phyloP scores from a whole-genome alignment of 2,888 invertebrate species.

The Lamellibrachia satsuma region DNA sequence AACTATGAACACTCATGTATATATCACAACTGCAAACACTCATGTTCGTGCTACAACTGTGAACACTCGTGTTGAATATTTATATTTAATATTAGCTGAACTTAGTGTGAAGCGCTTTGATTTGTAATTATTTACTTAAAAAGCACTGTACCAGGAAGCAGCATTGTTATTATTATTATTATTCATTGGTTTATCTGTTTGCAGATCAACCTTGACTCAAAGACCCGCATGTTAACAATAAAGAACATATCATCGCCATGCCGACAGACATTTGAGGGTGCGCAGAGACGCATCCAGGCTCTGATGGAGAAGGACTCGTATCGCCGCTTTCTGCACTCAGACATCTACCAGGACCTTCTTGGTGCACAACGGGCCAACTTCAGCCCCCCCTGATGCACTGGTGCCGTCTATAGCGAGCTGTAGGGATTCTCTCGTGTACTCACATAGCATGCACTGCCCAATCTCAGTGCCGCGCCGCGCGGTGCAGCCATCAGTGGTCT shows the following conservation, averaged over 20 bases:
- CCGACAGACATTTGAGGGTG: conserved; percentile 68
- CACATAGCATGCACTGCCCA: background rate
- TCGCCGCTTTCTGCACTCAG: conserved; percentile 69
- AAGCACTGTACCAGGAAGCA: too few species aligned
- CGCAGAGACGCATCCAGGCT: conserved; percentile 69
- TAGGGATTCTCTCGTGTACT: conserved; percentile 9
- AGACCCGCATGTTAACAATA: conserved; percentile 64
- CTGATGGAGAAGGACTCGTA: conserved; percentile 71
- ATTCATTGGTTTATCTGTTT: conserved; percentile 21
- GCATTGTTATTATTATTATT: background rate
- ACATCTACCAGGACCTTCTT: conserved; percentile 65
- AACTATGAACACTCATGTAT: too few species aligned
- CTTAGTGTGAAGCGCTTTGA: background rate
- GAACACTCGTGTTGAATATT: background rate
- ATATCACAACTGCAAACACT: too few species aligned
- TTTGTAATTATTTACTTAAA: background rate
- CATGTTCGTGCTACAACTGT: too few species aligned
- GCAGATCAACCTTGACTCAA: conserved; percentile 70
- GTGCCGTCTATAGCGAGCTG: background rate
- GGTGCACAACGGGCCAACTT: conserved; percentile 31
- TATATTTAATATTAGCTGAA: background rate
- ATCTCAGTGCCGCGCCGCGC: background rate
- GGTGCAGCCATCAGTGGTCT: too few species aligned
- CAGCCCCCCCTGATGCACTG: conserved; percentile 21
- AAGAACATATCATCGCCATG: conserved; percentile 65